A percentile compares a stretch with the other conserved stretches of the same genome.
phyloP scores from a whole-genome alignment of 2,888 invertebrate species.

The Hydroisotoma schaefferi region DNA sequence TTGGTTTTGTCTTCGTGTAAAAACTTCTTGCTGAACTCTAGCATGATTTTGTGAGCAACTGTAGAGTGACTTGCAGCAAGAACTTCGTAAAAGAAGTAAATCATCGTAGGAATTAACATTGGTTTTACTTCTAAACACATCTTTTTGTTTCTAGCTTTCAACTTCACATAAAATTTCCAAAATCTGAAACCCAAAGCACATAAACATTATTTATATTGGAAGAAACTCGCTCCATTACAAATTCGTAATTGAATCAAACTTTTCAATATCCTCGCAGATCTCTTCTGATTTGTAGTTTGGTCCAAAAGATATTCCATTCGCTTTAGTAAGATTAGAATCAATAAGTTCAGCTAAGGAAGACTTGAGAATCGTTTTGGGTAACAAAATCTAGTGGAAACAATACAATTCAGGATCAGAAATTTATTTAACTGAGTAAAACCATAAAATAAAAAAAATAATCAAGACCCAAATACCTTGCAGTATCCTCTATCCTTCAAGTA shows the following conservation, averaged over 20 bases:
- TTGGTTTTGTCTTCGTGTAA: slow-evolving; percentile 31
- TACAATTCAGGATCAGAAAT: background rate
- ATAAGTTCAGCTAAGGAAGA: slow-evolving; percentile 15
- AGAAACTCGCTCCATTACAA: background rate
- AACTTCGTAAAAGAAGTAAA: slow-evolving; percentile 39
- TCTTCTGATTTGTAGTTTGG: slow-evolving; percentile 34
- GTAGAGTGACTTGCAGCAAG: slow-evolving; percentile 16
- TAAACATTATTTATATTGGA: slow-evolving; percentile 1
- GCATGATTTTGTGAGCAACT: slow-evolving; percentile 29
- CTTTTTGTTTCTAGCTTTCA: slow-evolving; percentile 25
- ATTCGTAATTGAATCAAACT: slow-evolving; percentile 15
- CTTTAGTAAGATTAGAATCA: slow-evolving; percentile 11
- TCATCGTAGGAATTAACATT: slow-evolving; percentile 41
- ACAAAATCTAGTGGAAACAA: slow-evolving; percentile 1
- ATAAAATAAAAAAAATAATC: slow-evolving; percentile 4
- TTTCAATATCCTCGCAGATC: slow-evolving; percentile 36
- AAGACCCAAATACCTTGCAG: slow-evolving; percentile 28
- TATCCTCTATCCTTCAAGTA: slow-evolving; percentile 40
- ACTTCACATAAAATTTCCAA: slow-evolving; percentile 40
- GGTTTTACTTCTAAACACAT: slow-evolving; percentile 35
- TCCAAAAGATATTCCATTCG: slow-evolving; percentile 33
- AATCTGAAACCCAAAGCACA: slow-evolving; percentile 31
- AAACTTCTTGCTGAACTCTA: slow-evolving; percentile 37
- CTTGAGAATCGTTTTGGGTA: slow-evolving; percentile 23
- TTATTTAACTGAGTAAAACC: no score